Base-by-base conservation (phyloP, 1,140 invertebrate species). In the Pogonomyrmex californicus region DNA sequence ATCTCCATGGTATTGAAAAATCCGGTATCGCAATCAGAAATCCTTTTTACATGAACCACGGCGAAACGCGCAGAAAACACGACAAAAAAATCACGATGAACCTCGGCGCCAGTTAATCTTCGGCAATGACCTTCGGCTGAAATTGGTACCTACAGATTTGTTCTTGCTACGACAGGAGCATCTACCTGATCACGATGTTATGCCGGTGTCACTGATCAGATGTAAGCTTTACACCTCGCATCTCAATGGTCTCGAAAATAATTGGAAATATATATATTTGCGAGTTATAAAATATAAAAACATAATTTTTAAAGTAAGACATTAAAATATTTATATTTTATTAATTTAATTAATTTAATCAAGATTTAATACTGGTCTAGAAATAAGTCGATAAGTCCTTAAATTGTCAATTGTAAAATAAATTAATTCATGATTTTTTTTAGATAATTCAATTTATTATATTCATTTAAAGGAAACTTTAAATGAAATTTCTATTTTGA, bases 141-240 rank as follows among this genome's bases (percentile, higher is more conserved):
- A 86, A 77, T 86, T 41, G 30, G 47, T 66, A 66, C 7, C 12
- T 51, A 44, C 23, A 5, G 23, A 78, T 78, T 76, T 78, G 44
- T 78, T 65, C 17, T 65, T 51, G 47, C n/a, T 33, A 44, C 9
- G 30, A 56, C 10, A 30, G 6, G 12, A 54, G n/a, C n/a, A 79
- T 79, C 33, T 38, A 66, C 10, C 44, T 17, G 30, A 36, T 9
- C 54, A 4, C 38, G 14, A 6, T 2, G 17, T 77, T 65, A 12
- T 9, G 41, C 9, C 41, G 7, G 17, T 49, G 41, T 51, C 33
- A 79, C 38, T 47, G 77, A 30, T 79, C n/a, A 33, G 12, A 23
- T 38, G 41, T 68, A 66, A 38, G 44, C 3, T n/a, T 41, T 60
- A 12, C 56, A 58, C 38, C 36, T 14, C 0, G 38, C 77, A 58